A percentile compares a stretch with the other conserved stretches of the same genome.
phyloP scores from a whole-genome alignment of 2,113 vertebrate species.

The Marmota monax region DNA sequence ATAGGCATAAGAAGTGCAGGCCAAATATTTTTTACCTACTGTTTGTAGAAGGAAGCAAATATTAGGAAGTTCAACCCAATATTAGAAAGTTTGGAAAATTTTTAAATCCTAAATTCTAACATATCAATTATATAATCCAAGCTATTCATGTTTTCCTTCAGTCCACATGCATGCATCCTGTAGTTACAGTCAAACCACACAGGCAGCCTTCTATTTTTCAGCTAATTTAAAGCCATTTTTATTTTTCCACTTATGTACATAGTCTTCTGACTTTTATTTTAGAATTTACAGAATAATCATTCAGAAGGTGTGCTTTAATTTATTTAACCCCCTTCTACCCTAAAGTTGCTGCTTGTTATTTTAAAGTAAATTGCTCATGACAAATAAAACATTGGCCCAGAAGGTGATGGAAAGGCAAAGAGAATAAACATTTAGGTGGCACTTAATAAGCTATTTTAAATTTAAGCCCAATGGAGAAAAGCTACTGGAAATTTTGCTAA shows the following conservation, averaged over 20 bases:
- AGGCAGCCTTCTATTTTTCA: background rate
- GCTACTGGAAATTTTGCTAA: background rate
- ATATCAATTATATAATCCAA: background rate
- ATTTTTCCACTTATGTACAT: background rate
- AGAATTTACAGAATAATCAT: slow-evolving; percentile 5
- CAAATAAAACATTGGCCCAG: background rate
- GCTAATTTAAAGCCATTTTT: background rate
- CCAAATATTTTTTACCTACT: background rate
- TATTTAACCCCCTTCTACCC: background rate
- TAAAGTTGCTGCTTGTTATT: background rate
- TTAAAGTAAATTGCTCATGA: background rate
- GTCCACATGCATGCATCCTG: background rate
- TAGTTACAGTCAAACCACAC: background rate
- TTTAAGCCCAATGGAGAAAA: background rate
- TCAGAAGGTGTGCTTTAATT: background rate
- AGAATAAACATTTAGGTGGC: background rate
- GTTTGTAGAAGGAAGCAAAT: background rate
- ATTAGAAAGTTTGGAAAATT: background rate
- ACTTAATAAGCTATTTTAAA: slow-evolving; percentile 14
- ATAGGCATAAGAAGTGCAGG: no score
- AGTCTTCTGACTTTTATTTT: background rate
- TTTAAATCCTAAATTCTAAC: background rate
- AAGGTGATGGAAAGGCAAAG: background rate
- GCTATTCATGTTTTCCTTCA: background rate
- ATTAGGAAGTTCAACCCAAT: background rate